phyloP scores from a whole-genome alignment of 2,797 vertebrate species.

The Gouania willdenowi region DNA sequence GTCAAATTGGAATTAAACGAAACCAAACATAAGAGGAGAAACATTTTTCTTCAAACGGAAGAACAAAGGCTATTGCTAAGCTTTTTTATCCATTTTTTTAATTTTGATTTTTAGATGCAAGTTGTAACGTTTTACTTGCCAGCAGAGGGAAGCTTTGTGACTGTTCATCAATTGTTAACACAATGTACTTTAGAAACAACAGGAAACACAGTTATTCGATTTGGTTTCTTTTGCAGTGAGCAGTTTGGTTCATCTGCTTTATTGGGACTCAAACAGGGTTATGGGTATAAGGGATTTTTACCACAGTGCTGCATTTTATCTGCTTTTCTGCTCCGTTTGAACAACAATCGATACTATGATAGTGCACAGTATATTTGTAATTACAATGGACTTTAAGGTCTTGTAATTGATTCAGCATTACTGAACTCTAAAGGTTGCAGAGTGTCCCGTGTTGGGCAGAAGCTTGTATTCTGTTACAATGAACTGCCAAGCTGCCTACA shows the following conservation, averaged over 20 bases:
- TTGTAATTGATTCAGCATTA: slow-evolving; percentile 31
- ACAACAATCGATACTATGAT: slow-evolving; percentile 48
- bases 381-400: slow-evolving; percentile 54
- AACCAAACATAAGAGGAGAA: slow-evolving; percentile 31
- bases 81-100: not conserved
- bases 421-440: slow-evolving; percentile 59
- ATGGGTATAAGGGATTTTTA: slow-evolving; percentile 69
- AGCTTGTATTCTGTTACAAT: slow-evolving; percentile 43
- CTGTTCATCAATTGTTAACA: slow-evolving; percentile 38
- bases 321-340: slow-evolving; percentile 59
- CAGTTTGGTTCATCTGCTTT: slow-evolving; percentile 50
- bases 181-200: slow-evolving; percentile 59
- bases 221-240: slow-evolving; percentile 42
- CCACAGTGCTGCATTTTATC: slow-evolving; percentile 77
- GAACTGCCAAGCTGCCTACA: slow-evolving; percentile 71
- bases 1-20: slow-evolving; percentile 49
- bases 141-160: slow-evolving; percentile 45
- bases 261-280: slow-evolving; percentile 62
- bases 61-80: slow-evolving; percentile 25
- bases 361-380: slow-evolving; percentile 69
- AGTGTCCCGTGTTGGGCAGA: slow-evolving; percentile 46
- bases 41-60: slow-evolving; percentile 46
- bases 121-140: slow-evolving; percentile 43
- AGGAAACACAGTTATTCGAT: slow-evolving; percentile 38
- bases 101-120: slow-evolving; percentile 19